Evolutionary conservation across 2,113 vertebrate species (phyloP), one percentile per base, ranked within the genome.

Genomic region (Anolis sagrei): DNA sequence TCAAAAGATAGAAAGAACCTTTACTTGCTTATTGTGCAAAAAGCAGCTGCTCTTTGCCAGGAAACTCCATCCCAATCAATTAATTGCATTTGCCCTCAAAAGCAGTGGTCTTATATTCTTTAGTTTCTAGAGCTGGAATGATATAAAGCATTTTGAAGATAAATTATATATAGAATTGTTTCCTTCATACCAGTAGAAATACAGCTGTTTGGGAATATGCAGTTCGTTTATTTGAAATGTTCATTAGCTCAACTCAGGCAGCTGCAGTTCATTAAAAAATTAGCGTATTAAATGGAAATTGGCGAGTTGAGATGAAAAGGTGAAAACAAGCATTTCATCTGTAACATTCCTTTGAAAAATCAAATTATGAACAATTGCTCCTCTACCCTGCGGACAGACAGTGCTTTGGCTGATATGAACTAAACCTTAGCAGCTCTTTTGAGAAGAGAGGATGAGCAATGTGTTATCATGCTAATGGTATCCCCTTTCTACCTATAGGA

Each of bases 211-310:
- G 19, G 39, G 39, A 9, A 19, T 58, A 61, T 64, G 58, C 9
- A 84, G 73, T 36, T 68, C 44, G 68, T 68, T 84, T 76, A 61
- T 84, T 66, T 76, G 61, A 84, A 84, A 76, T 34, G 29, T 66
- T 76, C 73, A 84, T 84, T 76, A 76, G 29, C 74, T 84, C 76
- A 84, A 51, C 74, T 68, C n/a, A 49, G 39, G 61, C 82, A 84
- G 73, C 73, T 84, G 82, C 61, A 49, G 34, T 51, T 84, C 82
- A 84, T 76, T 84, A 68, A 84, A 83, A 83, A 84, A 84, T 68
- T 66, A 51, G 61, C 10, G 62, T 75, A 84, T 84, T 66, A 76
- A 76, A 84, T 51, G n/a, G 29, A 76, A 76, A 84, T 76, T 76
- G 51, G 82, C 82, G 76, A 84, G 82, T 74, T 76, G 82, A 68